Percentiles rank a stretch among this genome's conserved stretches.
These are phyloP conservation scores for Bubo blakistoni DNA, from an alignment of 2,113 vertebrate genomes.

Conservation along the genomic window DNA sequence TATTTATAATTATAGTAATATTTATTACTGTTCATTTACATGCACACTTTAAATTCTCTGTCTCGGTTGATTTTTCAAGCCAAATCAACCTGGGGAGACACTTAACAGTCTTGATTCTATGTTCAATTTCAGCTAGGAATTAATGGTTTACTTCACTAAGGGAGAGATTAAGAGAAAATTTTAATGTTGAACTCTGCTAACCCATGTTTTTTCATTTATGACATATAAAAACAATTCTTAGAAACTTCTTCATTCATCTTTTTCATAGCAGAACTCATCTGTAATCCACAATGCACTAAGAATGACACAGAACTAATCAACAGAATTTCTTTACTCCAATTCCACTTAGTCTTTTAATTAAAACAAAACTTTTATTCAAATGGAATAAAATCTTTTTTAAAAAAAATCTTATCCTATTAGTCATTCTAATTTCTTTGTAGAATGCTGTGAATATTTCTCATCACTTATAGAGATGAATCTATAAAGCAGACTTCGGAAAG, in stretches of 20 bases:
- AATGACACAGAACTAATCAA: background rate
- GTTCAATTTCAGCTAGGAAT: background rate
- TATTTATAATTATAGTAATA: background rate
- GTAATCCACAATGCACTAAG: background rate
- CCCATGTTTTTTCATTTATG: background rate
- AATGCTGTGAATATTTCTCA: background rate
- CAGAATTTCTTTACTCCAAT: background rate
- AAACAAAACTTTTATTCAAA: background rate
- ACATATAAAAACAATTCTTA: background rate
- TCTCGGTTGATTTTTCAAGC: background rate
- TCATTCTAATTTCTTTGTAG: background rate
- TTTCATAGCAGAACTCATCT: background rate
- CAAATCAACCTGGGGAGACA: background rate
- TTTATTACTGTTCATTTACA: background rate
- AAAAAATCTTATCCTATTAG: background rate
- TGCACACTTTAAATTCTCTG: background rate
- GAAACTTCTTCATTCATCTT: background rate
- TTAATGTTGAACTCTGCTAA: background rate
- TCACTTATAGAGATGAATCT: background rate
- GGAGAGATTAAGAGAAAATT: background rate
- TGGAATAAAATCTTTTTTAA: background rate
- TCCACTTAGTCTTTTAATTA: background rate
- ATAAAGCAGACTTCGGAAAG: background rate
- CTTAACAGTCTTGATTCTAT: background rate
- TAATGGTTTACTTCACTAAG: background rate